A percentile compares a stretch with the other conserved stretches of the same genome.
phyloP scores from a whole-genome alignment of 2,888 invertebrate species.

The Corythucha ciliata region DNA sequence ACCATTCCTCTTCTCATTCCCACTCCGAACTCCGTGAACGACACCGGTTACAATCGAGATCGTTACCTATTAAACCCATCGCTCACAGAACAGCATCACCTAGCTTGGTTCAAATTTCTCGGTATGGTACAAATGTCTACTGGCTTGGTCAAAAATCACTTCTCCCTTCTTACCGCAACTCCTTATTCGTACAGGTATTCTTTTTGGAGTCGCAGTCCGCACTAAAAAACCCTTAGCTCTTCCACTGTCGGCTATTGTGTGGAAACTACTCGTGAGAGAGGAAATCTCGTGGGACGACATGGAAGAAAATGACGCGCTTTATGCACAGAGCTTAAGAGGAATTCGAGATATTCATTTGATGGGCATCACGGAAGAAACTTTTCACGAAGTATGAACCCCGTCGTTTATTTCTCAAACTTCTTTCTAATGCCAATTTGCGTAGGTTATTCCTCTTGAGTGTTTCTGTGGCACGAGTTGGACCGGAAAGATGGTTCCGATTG shows the following conservation, averaged over 20 bases:
- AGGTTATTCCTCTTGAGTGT: constrained; percentile 51
- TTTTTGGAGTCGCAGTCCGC: constrained; percentile 55
- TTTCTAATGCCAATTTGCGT: constrained; percentile 16
- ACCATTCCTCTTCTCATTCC: constrained; percentile 50
- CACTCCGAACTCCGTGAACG: constrained; percentile 53
- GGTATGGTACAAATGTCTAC: constrained; percentile 44
- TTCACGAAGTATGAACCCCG: constrained; percentile 45
- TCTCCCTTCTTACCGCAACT: no score
- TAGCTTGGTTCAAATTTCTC: constrained; percentile 53
- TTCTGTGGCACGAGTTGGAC: constrained; percentile 54
- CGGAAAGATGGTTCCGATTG: constrained; percentile 50
- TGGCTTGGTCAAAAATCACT: no score
- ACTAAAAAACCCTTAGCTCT: constrained; percentile 57
- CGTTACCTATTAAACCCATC: constrained; percentile 53
- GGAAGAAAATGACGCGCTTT: constrained; percentile 52
- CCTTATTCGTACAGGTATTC: constrained; percentile 44
- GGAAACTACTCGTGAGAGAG: constrained; percentile 54
- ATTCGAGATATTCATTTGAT: constrained; percentile 52
- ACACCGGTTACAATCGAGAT: constrained; percentile 54
- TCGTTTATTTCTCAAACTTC: neutral
- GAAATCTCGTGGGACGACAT: constrained; percentile 51
- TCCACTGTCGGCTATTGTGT: constrained; percentile 52
- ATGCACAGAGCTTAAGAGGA: constrained; percentile 50
- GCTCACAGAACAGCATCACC: constrained; percentile 46
- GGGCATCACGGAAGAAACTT: constrained; percentile 50